Evolutionary conservation across 2,888 invertebrate species (phyloP).

Genomic region (Eristalis pertinax): DNA sequence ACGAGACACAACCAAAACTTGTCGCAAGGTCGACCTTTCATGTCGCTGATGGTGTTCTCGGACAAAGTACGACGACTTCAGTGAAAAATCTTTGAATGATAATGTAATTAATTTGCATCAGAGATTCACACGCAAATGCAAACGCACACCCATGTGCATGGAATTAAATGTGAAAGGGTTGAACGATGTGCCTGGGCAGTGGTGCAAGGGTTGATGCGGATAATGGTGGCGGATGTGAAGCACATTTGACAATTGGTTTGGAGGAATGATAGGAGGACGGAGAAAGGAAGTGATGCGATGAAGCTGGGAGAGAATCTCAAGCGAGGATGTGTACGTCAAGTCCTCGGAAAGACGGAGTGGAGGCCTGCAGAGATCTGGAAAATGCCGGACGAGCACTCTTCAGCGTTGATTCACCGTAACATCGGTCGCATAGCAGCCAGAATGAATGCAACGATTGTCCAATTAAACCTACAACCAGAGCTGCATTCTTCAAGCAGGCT

Average conservation of each 20-base stretch:
- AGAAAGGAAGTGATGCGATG: no score
- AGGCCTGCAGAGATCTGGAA: no score
- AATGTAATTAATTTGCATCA: constrained; percentile 65
- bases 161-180: constrained; percentile 42
- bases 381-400: no score
- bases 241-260: not conserved
- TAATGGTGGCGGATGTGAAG: not conserved
- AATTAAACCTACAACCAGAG: no score
- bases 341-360: no score
- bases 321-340: no score
- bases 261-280: not conserved
- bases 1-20: not conserved
- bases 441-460: no score
- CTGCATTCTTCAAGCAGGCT: no score
- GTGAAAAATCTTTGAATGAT: constrained; percentile 56
- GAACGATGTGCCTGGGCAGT: constrained; percentile 2
- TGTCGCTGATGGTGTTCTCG: not conserved
- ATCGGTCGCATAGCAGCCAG: no score
- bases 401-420: no score
- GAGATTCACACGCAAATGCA: no score
- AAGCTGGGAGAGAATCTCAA: no score
- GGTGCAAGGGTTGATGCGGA: constrained; percentile 34
- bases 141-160: not conserved
- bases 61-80: not conserved
- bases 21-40: not conserved